Conservation (phyloP, 2,797 vertebrate species). For the Alfaro cultratus region DNA sequence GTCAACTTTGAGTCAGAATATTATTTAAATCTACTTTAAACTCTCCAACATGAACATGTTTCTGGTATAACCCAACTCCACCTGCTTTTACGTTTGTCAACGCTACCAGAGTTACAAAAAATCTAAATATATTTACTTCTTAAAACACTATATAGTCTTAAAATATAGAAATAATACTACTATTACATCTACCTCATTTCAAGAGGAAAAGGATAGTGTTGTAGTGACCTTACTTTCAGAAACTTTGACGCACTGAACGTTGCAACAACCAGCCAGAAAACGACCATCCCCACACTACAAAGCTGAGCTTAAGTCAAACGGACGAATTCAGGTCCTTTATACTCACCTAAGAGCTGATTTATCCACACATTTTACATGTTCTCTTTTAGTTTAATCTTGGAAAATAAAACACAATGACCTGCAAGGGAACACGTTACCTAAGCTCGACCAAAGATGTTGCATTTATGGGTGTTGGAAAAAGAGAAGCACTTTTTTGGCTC, state of each 20-base stretch:
- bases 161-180: constrained; percentile 22
- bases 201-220: neutral
- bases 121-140: constrained; percentile 17
- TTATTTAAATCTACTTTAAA: neutral
- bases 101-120: constrained; percentile 24
- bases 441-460: constrained; percentile 12
- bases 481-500: constrained; percentile 3
- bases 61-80: constrained; percentile 13
- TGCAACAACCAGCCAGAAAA: constrained; percentile 28
- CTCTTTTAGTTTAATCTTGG: neutral
- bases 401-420: constrained; percentile 12
- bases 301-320: constrained; percentile 66
- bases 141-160: constrained; percentile 8
- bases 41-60: constrained; percentile 11
- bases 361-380: constrained; percentile 6
- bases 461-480: constrained; percentile 9
- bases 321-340: constrained; percentile 31
- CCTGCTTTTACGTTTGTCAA: constrained; percentile 19
- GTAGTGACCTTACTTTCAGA: neutral
- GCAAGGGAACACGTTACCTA: constrained; percentile 6
- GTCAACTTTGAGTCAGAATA: neutral
- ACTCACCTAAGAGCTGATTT: neutral
- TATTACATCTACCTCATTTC: constrained; percentile 19
- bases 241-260: constrained; percentile 19
- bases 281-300: constrained; percentile 68